Conservation (phyloP, 2,888 invertebrate species). For the Drosophila infuscata region DNA sequence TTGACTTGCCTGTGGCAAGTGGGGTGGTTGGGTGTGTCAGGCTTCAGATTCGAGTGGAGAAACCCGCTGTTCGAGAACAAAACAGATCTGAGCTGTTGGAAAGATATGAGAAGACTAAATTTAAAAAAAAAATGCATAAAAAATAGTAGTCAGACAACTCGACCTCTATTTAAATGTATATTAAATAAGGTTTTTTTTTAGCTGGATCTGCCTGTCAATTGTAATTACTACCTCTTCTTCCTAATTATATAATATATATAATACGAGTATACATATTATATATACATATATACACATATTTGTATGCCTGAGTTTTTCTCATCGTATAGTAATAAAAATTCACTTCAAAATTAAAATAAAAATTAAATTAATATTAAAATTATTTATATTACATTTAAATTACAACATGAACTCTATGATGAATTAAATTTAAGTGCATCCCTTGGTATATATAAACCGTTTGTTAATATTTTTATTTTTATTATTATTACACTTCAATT, state of each 20-base stretch:
- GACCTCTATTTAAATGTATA: neutral
- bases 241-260: no score
- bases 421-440: neutral
- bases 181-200: neutral
- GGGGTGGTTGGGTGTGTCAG: conserved; percentile 47
- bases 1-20: conserved; percentile 27
- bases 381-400: neutral
- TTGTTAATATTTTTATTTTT: neutral
- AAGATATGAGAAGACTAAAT: neutral
- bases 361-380: neutral
- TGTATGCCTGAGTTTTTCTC: neutral
- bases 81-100: neutral
- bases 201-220: neutral
- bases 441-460: neutral
- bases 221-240: neutral
- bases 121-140: neutral
- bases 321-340: neutral
- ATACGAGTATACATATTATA: no score
- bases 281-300: no score
- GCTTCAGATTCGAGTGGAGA: conserved; percentile 40
- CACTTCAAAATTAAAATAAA: neutral
- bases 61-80: conserved; percentile 25
- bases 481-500: neutral
- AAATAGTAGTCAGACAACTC: neutral
- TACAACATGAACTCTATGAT: neutral